A percentile compares a stretch with the other conserved stretches of the same genome.
These are phyloP conservation scores for Mythimna impura DNA, from an alignment of 2,888 invertebrate species.

Conservation along the genomic window DNA sequence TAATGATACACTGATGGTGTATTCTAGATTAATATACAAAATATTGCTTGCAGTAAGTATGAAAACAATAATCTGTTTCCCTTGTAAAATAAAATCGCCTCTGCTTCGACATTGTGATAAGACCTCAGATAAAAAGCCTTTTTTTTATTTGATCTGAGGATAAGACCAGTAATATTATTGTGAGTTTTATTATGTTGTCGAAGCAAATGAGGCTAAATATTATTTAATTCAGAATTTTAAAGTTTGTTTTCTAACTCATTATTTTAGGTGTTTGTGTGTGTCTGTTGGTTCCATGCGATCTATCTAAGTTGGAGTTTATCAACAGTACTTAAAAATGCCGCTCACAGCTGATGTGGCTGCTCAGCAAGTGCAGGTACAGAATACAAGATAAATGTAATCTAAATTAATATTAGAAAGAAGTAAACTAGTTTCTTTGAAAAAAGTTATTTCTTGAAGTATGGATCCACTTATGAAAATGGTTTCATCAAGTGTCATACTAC, in stretches of 20 bases:
- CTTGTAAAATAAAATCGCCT: background rate
- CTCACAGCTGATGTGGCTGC: slow-evolving; percentile 95
- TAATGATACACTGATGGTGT: slow-evolving; percentile 52
- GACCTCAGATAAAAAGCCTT: too few relatives aligned
- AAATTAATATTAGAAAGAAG: too few relatives aligned
- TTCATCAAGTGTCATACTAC: too few relatives aligned
- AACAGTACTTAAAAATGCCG: slow-evolving; percentile 91
- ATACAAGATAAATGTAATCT: too few relatives aligned
- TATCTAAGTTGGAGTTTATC: slow-evolving; percentile 88
- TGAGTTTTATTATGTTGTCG: too few relatives aligned
- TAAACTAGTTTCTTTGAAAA: too few relatives aligned
- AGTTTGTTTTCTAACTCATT: background rate
- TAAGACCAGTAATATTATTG: too few relatives aligned
- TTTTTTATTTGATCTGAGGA: too few relatives aligned
- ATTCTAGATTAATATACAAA: slow-evolving; percentile 53
- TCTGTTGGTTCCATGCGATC: slow-evolving; percentile 89
- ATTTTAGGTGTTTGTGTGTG: slow-evolving; percentile 81
- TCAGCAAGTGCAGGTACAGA: slow-evolving; percentile 91
- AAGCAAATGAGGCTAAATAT: too few relatives aligned
- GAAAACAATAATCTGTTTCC: background rate
- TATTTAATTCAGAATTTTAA: background rate
- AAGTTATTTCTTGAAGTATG: too few relatives aligned
- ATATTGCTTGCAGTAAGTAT: slow-evolving; percentile 64
- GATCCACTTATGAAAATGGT: too few relatives aligned
- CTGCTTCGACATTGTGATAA: too few relatives aligned